phyloP scores from a whole-genome alignment of 2,888 invertebrate species.

The Peribatodes rhomboidaria region DNA sequence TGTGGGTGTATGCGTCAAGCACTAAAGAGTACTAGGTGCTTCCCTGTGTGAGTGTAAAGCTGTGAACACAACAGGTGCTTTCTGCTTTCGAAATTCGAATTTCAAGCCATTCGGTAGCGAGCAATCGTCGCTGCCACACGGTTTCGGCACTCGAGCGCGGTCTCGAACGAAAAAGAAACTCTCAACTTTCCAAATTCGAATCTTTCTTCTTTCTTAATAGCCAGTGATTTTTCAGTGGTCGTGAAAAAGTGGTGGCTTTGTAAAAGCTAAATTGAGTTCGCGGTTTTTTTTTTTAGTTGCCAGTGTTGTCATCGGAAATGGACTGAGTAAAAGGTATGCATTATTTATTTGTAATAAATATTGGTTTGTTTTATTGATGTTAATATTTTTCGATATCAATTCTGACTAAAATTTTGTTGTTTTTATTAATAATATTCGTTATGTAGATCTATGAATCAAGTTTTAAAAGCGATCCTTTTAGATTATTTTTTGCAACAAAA shows the following conservation, averaged over 20 bases:
- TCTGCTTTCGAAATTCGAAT: too few species aligned
- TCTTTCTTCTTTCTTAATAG: conserved; percentile 16
- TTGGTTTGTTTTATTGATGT: conserved; percentile 5
- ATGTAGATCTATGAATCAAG: not conserved
- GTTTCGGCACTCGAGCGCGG: conserved; percentile 39
- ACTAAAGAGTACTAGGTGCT: not conserved
- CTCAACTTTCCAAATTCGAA: conserved; percentile 36
- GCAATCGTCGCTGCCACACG: conserved; percentile 66
- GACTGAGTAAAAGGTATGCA: conserved; percentile 28
- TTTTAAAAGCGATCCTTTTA: not conserved
- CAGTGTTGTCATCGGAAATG: not conserved
- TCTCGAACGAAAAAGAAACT: conserved; percentile 47
- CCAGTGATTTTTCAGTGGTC: conserved; percentile 32
- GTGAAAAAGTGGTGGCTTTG: conserved; percentile 27
- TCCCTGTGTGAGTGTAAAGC: conserved; percentile 45
- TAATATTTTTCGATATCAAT: not conserved
- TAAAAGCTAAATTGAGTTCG: conserved; percentile 5
- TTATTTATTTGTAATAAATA: conserved; percentile 7
- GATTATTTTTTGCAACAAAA: too few species aligned
- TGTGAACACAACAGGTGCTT: conserved; percentile 75
- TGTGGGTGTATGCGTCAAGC: not conserved
- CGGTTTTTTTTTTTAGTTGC: conserved; percentile 5
- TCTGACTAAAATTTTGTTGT: not conserved
- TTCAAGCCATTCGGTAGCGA: conserved; percentile 64
- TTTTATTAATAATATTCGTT: too few species aligned